Evolutionary conservation across 1,140 invertebrate species (phyloP).

Genomic region (Zaprionus taronus): DNA sequence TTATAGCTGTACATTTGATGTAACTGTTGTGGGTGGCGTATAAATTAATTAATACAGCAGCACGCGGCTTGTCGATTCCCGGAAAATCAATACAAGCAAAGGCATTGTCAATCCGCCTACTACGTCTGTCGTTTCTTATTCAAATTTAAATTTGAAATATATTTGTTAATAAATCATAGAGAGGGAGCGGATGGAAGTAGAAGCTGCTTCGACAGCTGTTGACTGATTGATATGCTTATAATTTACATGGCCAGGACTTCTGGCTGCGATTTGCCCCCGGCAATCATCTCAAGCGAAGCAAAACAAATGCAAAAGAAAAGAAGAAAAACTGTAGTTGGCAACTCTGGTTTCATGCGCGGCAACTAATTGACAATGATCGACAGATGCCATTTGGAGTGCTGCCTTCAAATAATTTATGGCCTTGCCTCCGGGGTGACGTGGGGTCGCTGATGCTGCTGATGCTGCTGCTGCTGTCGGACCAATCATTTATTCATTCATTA

Average conservation of each 20-base stretch:
- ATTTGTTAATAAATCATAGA: conserved; percentile 42
- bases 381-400: conserved; percentile 70
- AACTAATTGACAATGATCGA: conserved; percentile 78
- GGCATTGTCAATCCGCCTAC: conserved; percentile 14
- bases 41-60: conserved; percentile 49
- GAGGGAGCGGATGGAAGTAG: neutral
- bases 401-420: conserved; percentile 67
- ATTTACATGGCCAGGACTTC: conserved; percentile 22
- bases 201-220: conserved; percentile 34
- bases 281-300: neutral
- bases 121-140: neutral
- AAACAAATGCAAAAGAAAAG: conserved; percentile 13
- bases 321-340: conserved; percentile 16
- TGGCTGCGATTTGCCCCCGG: conserved; percentile 22
- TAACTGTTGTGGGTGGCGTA: conserved; percentile 16
- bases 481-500: conserved; percentile 82
- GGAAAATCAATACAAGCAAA: conserved; percentile 67
- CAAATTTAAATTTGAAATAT: conserved; percentile 45
- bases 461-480: conserved; percentile 23
- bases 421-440: neutral
- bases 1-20: conserved; percentile 6
- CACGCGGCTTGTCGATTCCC: conserved; percentile 42
- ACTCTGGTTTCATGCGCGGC: conserved; percentile 8
- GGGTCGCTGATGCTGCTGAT: neutral
- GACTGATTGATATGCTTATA: conserved; percentile 54